Conservation (phyloP, 2,113 vertebrate species). For the Orycteropus afer region DNA sequence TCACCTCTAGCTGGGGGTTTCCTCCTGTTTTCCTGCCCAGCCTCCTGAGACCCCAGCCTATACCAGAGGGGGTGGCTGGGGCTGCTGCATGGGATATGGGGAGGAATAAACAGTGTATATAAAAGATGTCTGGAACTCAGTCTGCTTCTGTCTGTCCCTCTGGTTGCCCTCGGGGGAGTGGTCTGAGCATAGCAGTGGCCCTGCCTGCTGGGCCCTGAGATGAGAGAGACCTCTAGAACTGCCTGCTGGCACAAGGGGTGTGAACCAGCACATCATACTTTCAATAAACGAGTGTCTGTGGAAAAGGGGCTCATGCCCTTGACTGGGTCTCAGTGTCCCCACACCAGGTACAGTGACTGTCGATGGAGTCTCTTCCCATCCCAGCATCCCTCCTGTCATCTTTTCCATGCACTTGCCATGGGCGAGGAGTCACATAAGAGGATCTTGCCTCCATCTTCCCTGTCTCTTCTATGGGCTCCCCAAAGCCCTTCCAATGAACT, state of each 20-base stretch:
- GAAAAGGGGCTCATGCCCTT: not conserved
- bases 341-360: not conserved
- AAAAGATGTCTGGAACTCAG: not conserved
- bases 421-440: not conserved
- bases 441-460: not conserved
- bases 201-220: not conserved
- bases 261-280: not conserved
- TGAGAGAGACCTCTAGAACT: not conserved
- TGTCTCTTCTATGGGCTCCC: not conserved
- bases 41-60: not conserved
- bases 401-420: not conserved
- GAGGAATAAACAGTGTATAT: constrained; percentile 62
- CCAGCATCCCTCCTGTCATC: not conserved
- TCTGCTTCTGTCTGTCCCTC: not conserved
- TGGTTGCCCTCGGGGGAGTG: not conserved
- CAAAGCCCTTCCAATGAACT: not conserved
- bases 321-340: not conserved
- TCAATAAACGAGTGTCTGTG: not conserved
- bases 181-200: not conserved
- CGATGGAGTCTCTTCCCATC: not conserved
- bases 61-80: not conserved
- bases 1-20: not conserved
- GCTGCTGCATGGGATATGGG: not conserved
- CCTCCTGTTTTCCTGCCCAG: not conserved
- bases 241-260: not conserved